A percentile compares a stretch with the other conserved stretches of the same genome.
phyloP scores from a whole-genome alignment of 2,888 invertebrate genomes.

The Aethes cnicana region DNA sequence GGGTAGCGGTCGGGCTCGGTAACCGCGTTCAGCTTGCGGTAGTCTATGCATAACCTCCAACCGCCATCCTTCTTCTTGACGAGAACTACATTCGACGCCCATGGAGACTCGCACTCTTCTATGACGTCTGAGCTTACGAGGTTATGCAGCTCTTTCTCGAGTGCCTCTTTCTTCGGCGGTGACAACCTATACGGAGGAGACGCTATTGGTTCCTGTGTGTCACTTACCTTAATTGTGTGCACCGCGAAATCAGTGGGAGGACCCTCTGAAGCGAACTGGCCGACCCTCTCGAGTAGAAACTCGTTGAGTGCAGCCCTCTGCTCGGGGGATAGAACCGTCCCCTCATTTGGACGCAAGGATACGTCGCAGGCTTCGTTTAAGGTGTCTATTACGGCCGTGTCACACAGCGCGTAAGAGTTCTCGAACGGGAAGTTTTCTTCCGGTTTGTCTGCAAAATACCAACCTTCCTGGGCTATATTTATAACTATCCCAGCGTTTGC shows the following conservation, averaged over 20 bases:
- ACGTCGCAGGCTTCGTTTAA: not conserved
- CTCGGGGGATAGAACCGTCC: not conserved
- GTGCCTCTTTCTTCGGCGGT: constrained; percentile 36
- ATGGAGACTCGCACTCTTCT: no score
- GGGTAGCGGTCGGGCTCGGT: constrained; percentile 42
- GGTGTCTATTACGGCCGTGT: not conserved
- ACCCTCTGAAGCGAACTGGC: not conserved
- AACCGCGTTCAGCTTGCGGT: constrained; percentile 42
- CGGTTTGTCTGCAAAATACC: not conserved
- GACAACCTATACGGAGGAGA: constrained; percentile 48
- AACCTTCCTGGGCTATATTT: not conserved
- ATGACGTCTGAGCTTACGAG: constrained; percentile 40
- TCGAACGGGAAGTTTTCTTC: not conserved
- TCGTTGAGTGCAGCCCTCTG: not conserved
- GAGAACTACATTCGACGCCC: constrained; percentile 42
- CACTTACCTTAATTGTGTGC: constrained; percentile 42
- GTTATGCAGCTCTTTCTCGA: constrained; percentile 41
- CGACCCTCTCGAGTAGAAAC: not conserved
- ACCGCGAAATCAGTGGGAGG: constrained; percentile 33
- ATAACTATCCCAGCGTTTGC: not conserved
- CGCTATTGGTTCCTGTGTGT: constrained; percentile 44
- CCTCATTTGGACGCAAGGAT: not conserved
- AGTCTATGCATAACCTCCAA: no score
- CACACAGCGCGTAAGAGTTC: not conserved
- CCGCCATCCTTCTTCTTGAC: constrained; percentile 40